These are phyloP conservation scores for Eriosoma lanigerum DNA, from an alignment of 1,140 invertebrate species.

Conservation along the genomic window DNA sequence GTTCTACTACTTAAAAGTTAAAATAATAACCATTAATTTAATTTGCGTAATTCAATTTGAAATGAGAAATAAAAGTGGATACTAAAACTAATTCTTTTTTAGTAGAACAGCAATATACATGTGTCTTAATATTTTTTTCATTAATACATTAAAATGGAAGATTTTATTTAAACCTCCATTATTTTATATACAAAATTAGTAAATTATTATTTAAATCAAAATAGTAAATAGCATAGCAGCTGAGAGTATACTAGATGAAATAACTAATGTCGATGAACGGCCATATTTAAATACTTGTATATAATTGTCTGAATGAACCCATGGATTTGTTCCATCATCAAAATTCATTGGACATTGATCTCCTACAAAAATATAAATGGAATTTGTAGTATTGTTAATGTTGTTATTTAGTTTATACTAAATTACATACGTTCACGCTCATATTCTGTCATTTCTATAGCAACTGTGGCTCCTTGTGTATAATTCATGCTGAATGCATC, in stretches of 20 bases:
- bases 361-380: conserved; percentile 60
- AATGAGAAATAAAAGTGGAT: no score
- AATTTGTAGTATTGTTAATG: neutral
- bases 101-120: no score
- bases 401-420: neutral
- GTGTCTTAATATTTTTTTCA: no score
- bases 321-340: conserved; percentile 87
- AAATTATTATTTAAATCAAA: conserved; percentile 15
- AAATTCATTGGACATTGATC: conserved; percentile 95
- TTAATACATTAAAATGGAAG: no score
- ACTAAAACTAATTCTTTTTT: no score
- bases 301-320: conserved; percentile 58
- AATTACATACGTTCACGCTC: conserved; percentile 77
- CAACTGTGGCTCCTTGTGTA: conserved; percentile 86
- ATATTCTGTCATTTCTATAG: conserved; percentile 87
- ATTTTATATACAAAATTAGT: no score
- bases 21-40: no score
- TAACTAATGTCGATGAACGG: conserved; percentile 1
- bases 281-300: conserved; percentile 52
- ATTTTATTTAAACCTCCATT: no score
- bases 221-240: conserved; percentile 13
- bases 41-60: no score
- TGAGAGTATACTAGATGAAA: conserved; percentile 9
- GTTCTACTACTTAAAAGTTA: no score
- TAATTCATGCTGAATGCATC: conserved; percentile 85